Conservation (phyloP, 2,113 vertebrate species). For the Platysternon megacephalum region DNA sequence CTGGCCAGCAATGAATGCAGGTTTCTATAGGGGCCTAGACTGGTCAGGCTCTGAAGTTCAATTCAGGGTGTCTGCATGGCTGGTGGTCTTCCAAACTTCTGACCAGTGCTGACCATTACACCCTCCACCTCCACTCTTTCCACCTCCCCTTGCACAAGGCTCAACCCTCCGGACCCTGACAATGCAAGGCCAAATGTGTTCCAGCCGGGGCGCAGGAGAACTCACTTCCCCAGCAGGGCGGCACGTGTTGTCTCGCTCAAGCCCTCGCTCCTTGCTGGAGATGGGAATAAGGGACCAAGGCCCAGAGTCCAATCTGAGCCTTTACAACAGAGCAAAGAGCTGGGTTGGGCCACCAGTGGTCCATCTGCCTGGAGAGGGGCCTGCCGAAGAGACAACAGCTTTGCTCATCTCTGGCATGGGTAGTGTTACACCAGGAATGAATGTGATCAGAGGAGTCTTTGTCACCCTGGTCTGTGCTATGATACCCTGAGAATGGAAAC, state of each 20-base stretch:
- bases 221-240: neutral
- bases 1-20: conserved; percentile 13
- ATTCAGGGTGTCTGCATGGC: neutral
- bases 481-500: neutral
- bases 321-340: neutral
- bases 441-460: neutral
- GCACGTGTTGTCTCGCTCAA: neutral
- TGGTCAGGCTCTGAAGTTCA: neutral
- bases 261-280: neutral
- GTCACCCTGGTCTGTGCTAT: neutral
- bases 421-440: neutral
- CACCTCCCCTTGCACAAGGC: neutral
- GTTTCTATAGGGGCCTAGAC: neutral
- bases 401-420: neutral
- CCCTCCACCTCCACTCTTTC: neutral
- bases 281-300: neutral
- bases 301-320: neutral
- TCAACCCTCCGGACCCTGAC: neutral
- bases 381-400: neutral
- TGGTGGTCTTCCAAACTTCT: neutral
- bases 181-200: fast-evolving
- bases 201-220: neutral
- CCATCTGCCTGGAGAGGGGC: neutral
- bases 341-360: fast-evolving
- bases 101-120: neutral